Base-by-base conservation (phyloP, 2,113 vertebrate species). In the Garra rufa region DNA sequence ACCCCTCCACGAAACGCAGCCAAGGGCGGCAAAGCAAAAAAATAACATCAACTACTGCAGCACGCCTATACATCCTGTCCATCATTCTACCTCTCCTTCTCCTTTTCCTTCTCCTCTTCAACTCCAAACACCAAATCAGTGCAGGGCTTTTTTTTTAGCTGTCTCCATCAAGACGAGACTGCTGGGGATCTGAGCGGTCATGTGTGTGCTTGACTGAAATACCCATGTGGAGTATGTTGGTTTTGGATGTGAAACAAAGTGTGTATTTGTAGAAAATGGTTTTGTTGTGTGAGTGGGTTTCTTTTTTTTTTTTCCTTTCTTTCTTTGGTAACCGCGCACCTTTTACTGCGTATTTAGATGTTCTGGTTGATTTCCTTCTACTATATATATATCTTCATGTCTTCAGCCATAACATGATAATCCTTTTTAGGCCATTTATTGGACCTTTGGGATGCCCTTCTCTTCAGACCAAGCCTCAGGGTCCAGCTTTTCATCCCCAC, bases 1-100 rank as follows among this genome's bases (percentile, higher is more conserved):
- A 98, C 97, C 14, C 97, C 97, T 6, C 97, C 97, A 44, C 95
- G 97, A 83, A 98, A 96, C 78, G 95, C 96, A 4, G 94, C 95
- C 91, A 88, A 90, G 74, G 81, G 85, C 7, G 88, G 86, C 57
- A 96, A 99, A 95, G 95, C 96, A 93, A 99, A 99, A 94, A 98
- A 99, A 92, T 98, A 96, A 93, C 93, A 89, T 67, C 87, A 82
- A 87, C 91, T 85, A 83, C 85, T 74, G 28, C 76, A 67, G 2
- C 78, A 9, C 70, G 11, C 69, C 67, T 85, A 73, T 73, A 89
- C 84, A 88, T 67, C 89, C 92, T 92, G 87, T 91, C 91, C 92
- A 91, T 91, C 78, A 57, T 67, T 78, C 84, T 85, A 82, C 65
- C 84, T 88, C 91, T 90, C 90, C 89, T 91, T 84, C 89, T 89